Base-by-base conservation (phyloP, 1,140 invertebrate genomes). In the Vollenhovia emeryi region DNA sequence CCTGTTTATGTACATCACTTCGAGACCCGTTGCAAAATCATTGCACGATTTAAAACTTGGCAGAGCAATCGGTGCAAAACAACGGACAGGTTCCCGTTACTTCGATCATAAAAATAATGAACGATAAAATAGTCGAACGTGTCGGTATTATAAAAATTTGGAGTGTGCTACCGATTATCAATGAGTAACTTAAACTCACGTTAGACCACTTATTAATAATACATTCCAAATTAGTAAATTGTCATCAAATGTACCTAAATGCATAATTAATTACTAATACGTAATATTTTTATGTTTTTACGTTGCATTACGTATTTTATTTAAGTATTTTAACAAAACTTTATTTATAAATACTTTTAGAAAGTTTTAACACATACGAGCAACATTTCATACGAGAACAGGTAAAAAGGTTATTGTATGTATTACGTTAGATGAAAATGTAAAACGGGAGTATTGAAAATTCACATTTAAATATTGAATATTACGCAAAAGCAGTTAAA, bases 1-100 rank as follows among this genome's bases (percentile, higher is more conserved):
- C 48, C 45, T 79, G 45, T 71, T 80, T 55, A 43, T 30, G 18
- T 30, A 66, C 13, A 13, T 27, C 21, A 55, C 21, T 24, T 68
- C 33, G 45, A 79, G 62, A 43, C 5, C 0, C 6, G 2, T 80
- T 27, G 7, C 21, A 43, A 30, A 43, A 80, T 57, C 4, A 11
- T 55, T 30, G 30, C 6, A 40, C 24, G n/a, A 30, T 21, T 69
- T 80, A 66, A 52, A 80, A 57, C 21, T 80, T 52, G 78, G 33
- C 78, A 79, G 3, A 11, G 8, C 48, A 68, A 36, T 2, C 13
- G 15, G 11, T 9, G 33, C n/a, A 79, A 52, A 69, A 69, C 43
- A 62, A 1, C 33, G 3, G 2, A 55, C 4, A 62, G 48, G 11
- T 78, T 66, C 6, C 13, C 40, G 4, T 78, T 78, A 50, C n/a